phyloP scores from a whole-genome alignment of 2,113 vertebrate genomes.

The Eleginops maclovinus region DNA sequence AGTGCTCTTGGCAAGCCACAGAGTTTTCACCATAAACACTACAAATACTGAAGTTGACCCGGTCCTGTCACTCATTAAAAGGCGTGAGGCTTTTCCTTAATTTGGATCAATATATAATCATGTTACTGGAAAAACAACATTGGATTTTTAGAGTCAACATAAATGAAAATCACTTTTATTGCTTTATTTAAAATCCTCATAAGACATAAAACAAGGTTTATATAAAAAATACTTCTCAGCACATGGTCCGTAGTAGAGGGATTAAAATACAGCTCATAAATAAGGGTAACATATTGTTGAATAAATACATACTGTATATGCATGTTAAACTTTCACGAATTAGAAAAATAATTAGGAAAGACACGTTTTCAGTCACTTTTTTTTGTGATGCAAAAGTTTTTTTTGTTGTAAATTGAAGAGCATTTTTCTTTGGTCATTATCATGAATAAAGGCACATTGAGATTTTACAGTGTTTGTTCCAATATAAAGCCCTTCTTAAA shows the following conservation, averaged over 20 bases:
- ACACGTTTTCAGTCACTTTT: background rate
- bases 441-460: conserved; percentile 27
- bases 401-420: background rate
- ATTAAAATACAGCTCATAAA: conserved; percentile 20
- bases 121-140: no score
- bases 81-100: background rate
- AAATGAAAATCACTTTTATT: background rate
- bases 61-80: background rate
- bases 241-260: conserved; percentile 1
- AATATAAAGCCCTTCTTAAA: background rate
- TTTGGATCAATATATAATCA: no score
- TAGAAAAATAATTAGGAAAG: background rate
- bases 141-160: background rate
- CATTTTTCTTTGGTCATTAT: conserved; percentile 23
- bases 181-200: conserved; percentile 34
- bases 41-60: no score
- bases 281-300: background rate
- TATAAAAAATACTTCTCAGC: conserved; percentile 17
- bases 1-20: no score
- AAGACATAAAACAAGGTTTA: conserved; percentile 4
- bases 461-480: conserved; percentile 18
- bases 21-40: no score
- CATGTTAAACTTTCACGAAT: background rate
- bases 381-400: background rate
- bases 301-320: conserved; percentile 49